Evolutionary conservation across 2,113 vertebrate genomes (phyloP).

Genomic region (Rutilus rutilus): DNA sequence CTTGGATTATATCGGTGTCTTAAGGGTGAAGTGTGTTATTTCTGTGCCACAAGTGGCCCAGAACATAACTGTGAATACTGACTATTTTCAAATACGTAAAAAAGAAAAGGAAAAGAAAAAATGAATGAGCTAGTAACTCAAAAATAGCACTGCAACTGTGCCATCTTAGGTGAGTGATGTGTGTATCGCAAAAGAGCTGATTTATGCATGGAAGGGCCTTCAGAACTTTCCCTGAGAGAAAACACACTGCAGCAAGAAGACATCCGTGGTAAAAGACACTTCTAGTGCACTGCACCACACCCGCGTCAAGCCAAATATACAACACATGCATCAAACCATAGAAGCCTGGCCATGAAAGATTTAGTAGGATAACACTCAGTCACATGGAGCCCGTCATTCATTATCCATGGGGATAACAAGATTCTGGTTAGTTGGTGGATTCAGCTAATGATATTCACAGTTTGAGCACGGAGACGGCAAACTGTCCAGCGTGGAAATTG

Average conservation of each 20-base stretch:
- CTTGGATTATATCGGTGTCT: too few species aligned
- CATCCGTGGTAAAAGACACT: conserved; percentile 8
- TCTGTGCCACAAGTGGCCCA: not conserved
- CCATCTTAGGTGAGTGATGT: conserved; percentile 1
- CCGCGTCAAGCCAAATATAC: conserved; percentile 29
- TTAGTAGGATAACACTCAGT: not conserved
- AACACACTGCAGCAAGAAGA: conserved; percentile 13
- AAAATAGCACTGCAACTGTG: conserved; percentile 6
- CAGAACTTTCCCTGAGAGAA: not conserved
- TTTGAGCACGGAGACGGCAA: not conserved
- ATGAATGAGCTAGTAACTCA: not conserved
- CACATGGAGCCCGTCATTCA: conserved; percentile 19
- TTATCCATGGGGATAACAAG: conserved; percentile 27
- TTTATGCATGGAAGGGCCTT: conserved; percentile 19
- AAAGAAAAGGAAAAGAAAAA: not conserved
- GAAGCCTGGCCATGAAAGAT: conserved; percentile 16
- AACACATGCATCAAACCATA: not conserved
- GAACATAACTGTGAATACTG: not conserved
- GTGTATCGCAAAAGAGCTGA: not conserved
- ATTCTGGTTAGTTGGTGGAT: not conserved
- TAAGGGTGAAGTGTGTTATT: too few species aligned
- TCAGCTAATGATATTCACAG: not conserved
- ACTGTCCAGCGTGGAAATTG: conserved; percentile 2
- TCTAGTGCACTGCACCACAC: conserved; percentile 9
- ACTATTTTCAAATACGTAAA: not conserved